Conservation (phyloP, 2,888 invertebrate species). For the Brenthis hecate region DNA sequence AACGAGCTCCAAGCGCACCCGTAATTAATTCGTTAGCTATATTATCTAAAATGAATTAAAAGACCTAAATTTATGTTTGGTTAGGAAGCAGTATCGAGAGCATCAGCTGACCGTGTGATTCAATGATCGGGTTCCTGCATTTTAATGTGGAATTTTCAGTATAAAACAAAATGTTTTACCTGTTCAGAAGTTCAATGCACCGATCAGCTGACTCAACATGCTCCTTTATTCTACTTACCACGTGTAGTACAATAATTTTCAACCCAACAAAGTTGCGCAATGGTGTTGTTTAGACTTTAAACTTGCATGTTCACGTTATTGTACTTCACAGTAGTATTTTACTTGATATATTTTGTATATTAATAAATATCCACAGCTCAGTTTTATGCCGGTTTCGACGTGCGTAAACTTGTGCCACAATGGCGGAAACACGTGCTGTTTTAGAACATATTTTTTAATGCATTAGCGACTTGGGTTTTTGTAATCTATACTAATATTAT, state of each 20-base stretch:
- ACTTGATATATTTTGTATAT: too few relatives aligned
- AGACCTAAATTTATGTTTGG: conserved; percentile 29
- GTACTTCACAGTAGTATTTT: too few relatives aligned
- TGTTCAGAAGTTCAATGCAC: conserved; percentile 71
- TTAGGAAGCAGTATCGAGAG: conserved; percentile 39
- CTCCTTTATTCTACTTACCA: conserved; percentile 51
- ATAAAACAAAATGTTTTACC: conserved; percentile 50
- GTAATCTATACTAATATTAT: too few relatives aligned
- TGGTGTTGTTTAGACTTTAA: conserved; percentile 55
- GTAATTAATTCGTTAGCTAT: conserved; percentile 38
- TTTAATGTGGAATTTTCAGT: conserved; percentile 49
- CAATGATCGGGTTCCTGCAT: conserved; percentile 44
- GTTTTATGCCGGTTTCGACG: too few relatives aligned
- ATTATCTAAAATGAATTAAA: conserved; percentile 31
- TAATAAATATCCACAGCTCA: too few relatives aligned
- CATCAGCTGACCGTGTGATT: conserved; percentile 50
- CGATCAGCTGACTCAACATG: conserved; percentile 73
- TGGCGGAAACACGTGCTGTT: too few relatives aligned
- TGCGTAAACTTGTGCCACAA: too few relatives aligned
- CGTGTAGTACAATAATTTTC: conserved; percentile 52
- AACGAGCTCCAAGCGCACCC: conserved; percentile 16
- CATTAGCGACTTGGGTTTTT: too few relatives aligned
- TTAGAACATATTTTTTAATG: too few relatives aligned
- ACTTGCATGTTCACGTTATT: conserved; percentile 23
- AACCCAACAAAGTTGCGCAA: conserved; percentile 61